Conservation (phyloP, 1,140 invertebrate species). For the Psilanteris sp. region DNA sequence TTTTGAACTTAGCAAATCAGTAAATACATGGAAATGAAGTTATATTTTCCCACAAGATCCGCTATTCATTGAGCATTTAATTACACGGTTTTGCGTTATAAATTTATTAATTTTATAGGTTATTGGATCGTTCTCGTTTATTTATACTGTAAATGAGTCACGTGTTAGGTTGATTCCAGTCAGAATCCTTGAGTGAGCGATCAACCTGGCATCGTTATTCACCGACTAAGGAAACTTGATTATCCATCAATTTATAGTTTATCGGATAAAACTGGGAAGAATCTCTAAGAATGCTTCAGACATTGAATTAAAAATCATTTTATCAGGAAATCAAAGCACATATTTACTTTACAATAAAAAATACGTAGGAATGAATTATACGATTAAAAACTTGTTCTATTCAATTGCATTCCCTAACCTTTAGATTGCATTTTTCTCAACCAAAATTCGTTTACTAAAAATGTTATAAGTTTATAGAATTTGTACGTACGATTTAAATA, state of each 20-base stretch:
- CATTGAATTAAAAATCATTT: no score
- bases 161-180: conserved; percentile 28
- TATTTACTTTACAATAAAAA: no score
- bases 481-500: no score
- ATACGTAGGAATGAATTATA: no score
- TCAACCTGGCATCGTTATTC: conserved; percentile 26
- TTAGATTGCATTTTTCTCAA: no score
- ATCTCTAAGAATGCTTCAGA: not conserved
- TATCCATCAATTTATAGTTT: conserved; percentile 36
- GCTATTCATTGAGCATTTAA: conserved; percentile 24
- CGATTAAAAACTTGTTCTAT: no score
- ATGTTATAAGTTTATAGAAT: no score
- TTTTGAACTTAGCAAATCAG: no score
- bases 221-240: conserved; percentile 49
- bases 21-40: conserved; percentile 26
- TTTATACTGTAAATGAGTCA: conserved; percentile 44
- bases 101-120: conserved; percentile 48
- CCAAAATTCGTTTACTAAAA: no score
- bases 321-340: no score
- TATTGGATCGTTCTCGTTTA: conserved; percentile 41
- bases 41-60: conserved; percentile 28
- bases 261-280: conserved; percentile 13
- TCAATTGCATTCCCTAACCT: no score
- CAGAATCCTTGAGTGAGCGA: conserved; percentile 44
- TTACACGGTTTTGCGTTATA: conserved; percentile 20